A percentile compares a stretch with the other conserved stretches of the same genome.
Conservation (phyloP, 2,888 invertebrate genomes). For the Cactoblastis cactorum region DNA sequence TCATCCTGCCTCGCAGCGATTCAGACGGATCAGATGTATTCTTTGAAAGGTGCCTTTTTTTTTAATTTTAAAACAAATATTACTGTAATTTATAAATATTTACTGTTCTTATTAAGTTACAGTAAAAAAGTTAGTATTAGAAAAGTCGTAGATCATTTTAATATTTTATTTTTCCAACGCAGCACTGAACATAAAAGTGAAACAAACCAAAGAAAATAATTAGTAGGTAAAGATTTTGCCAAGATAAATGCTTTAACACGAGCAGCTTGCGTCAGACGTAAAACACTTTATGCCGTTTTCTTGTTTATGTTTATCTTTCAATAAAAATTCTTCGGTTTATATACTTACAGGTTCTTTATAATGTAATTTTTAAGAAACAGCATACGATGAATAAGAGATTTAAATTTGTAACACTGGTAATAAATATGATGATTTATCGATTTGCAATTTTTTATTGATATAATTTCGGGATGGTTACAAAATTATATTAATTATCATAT, state of each 20-base stretch:
- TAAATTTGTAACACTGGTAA: too few relatives aligned
- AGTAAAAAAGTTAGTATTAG: too few relatives aligned
- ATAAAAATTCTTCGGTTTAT: constrained; percentile 17
- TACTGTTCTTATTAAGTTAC: too few relatives aligned
- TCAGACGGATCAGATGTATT: constrained; percentile 85
- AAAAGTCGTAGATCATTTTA: too few relatives aligned
- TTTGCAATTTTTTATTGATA: too few relatives aligned
- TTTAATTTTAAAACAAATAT: neutral
- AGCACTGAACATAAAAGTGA: constrained; percentile 14
- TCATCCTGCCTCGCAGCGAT: constrained; percentile 87
- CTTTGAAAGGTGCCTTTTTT: constrained; percentile 75
- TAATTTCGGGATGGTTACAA: too few relatives aligned
- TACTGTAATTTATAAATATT: too few relatives aligned
- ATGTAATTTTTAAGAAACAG: too few relatives aligned
- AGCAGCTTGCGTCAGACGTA: constrained; percentile 20
- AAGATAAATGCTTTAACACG: constrained; percentile 20
- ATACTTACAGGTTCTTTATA: constrained; percentile 9
- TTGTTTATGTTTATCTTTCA: constrained; percentile 19
- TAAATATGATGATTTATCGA: too few relatives aligned
- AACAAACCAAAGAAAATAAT: constrained; percentile 14
- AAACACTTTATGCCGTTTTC: constrained; percentile 15
- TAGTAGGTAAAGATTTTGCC: constrained; percentile 20
- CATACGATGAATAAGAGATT: too few relatives aligned
- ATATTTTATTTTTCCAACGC: too few relatives aligned
- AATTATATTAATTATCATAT: too few relatives aligned